These are phyloP conservation scores for Octopus bimaculoides DNA, from an alignment of 1,140 invertebrate genomes.

Conservation along the genomic window DNA sequence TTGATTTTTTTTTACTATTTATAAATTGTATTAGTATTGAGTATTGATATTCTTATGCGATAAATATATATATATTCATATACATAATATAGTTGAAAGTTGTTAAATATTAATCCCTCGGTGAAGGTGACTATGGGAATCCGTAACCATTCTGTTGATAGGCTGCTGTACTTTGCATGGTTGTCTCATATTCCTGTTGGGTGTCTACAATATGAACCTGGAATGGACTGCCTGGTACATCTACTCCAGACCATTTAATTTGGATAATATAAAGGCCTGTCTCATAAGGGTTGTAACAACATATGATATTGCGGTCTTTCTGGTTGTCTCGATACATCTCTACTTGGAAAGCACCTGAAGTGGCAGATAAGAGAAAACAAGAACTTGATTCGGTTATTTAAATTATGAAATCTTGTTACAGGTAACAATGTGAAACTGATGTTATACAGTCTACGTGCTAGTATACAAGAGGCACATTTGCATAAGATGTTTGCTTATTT, in stretches of 20 bases:
- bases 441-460: too few species aligned
- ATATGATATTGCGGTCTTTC: conserved; percentile 96
- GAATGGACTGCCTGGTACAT: conserved; percentile 90
- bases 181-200: conserved; percentile 80
- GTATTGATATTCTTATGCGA: too few species aligned
- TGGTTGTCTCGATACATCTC: conserved; percentile 99
- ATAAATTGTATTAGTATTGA: too few species aligned
- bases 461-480: too few species aligned
- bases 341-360: conserved; percentile 87
- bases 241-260: conserved; percentile 96
- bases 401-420: too few species aligned
- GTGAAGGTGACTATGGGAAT: neutral
- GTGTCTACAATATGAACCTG: conserved; percentile 99
- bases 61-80: too few species aligned
- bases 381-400: too few species aligned
- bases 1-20: too few species aligned
- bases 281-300: conserved; percentile 95
- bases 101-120: conserved; percentile 8
- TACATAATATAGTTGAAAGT: too few species aligned
- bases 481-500: too few species aligned
- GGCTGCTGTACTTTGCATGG: conserved; percentile 27
- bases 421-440: too few species aligned
- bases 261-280: conserved; percentile 97
- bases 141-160: conserved; percentile 15
- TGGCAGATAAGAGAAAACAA: conserved; percentile 8